A percentile compares a stretch with the other conserved stretches of the same genome.
phyloP scores from a whole-genome alignment of 2,797 vertebrate species.

The Esox masquinongy region DNA sequence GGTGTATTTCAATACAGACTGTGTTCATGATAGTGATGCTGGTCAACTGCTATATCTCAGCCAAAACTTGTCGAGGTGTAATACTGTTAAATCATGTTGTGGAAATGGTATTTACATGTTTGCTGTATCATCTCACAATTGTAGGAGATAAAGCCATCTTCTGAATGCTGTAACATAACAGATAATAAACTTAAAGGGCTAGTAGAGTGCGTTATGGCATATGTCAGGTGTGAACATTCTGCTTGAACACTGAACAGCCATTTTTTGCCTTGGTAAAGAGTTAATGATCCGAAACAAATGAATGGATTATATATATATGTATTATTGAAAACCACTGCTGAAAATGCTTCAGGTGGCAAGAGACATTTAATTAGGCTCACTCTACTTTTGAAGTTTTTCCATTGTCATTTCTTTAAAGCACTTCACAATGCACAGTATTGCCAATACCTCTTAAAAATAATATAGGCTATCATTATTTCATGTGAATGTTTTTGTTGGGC shows the following conservation, averaged over 20 bases:
- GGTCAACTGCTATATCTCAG: neutral
- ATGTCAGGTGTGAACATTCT: neutral
- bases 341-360: neutral
- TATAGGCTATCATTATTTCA: neutral
- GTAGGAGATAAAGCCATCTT: slow-evolving; percentile 4
- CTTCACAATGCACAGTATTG: neutral
- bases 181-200: neutral
- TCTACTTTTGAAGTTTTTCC: neutral
- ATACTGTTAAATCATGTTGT: slow-evolving; percentile 1
- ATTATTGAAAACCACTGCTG: neutral
- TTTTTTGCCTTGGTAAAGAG: neutral
- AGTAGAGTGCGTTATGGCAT: slow-evolving; percentile 1
- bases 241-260: neutral
- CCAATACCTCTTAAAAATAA: neutral
- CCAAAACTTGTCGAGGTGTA: neutral
- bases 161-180: neutral
- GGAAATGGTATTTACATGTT: neutral
- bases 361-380: neutral
- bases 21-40: neutral
- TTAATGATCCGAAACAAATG: neutral
- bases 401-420: neutral
- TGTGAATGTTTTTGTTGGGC: neutral
- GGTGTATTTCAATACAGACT: neutral
- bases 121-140: slow-evolving; percentile 4
- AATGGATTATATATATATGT: neutral